These are phyloP conservation scores for Epicampocera succincta DNA, from an alignment of 2,888 invertebrate genomes.

Conservation along the genomic window DNA sequence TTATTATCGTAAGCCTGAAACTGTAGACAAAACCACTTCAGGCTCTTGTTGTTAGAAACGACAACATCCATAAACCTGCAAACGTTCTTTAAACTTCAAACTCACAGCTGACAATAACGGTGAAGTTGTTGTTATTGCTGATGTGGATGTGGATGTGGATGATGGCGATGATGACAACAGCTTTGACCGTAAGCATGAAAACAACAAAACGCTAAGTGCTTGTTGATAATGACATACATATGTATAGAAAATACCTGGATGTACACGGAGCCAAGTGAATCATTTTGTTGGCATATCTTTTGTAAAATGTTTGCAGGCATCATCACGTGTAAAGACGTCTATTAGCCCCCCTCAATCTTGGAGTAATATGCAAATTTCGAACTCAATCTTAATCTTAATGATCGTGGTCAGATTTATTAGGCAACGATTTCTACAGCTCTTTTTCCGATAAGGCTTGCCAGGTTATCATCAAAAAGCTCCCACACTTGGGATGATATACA, in stretches of 20 bases:
- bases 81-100: slow-evolving; percentile 13
- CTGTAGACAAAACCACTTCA: slow-evolving; percentile 66
- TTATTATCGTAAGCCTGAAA: slow-evolving; percentile 67
- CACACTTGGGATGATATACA: too few species aligned
- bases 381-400: too few species aligned
- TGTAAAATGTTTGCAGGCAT: too few species aligned
- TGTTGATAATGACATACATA: slow-evolving; percentile 64
- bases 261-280: not conserved
- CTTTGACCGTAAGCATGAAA: slow-evolving; percentile 62
- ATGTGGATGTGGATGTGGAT: slow-evolving; percentile 29
- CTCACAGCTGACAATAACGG: slow-evolving; percentile 32
- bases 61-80: slow-evolving; percentile 23
- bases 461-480: too few species aligned
- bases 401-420: too few species aligned
- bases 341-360: too few species aligned
- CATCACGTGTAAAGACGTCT: too few species aligned
- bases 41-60: slow-evolving; percentile 55
- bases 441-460: too few species aligned
- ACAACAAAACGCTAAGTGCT: slow-evolving; percentile 66
- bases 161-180: slow-evolving; percentile 33
- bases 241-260: not conserved
- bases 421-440: too few species aligned
- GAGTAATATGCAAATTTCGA: too few species aligned
- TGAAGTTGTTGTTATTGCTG: slow-evolving; percentile 29
- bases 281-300: too few species aligned